Percentiles rank a stretch among this genome's conserved stretches.
phyloP scores from a whole-genome alignment of 1,140 invertebrate species.

The Brachystomella parvula region DNA sequence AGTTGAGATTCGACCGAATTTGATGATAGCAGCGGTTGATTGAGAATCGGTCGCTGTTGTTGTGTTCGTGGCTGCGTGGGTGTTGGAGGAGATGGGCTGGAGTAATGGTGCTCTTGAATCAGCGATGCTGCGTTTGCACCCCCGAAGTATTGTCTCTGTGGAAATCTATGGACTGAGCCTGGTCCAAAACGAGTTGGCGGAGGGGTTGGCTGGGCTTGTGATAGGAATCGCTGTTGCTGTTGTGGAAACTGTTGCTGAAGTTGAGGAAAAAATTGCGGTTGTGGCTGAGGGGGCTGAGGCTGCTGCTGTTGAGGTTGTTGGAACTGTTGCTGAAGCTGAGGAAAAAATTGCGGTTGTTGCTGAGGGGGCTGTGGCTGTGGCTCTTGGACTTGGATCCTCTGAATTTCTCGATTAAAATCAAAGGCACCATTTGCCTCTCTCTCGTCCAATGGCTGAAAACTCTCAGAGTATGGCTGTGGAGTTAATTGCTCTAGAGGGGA shows the following conservation, averaged over 20 bases:
- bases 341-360: conserved; percentile 49
- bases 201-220: not conserved
- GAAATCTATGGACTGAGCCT: not conserved
- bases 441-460: conserved; percentile 12
- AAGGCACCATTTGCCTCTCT: conserved; percentile 10
- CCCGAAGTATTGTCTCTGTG: conserved; percentile 15
- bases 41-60: not conserved
- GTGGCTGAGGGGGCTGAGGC: conserved; percentile 40
- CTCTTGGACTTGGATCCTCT: conserved; percentile 39
- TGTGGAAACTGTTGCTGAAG: conserved; percentile 9
- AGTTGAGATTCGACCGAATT: conserved; percentile 11
- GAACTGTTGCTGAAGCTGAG: not conserved
- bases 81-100: not conserved
- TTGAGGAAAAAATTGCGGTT: conserved; percentile 4
- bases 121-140: not conserved
- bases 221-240: conserved; percentile 8
- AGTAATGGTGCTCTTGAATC: not conserved
- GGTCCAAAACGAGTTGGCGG: not conserved
- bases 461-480: conserved; percentile 14
- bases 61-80: not conserved
- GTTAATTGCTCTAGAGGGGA: not conserved
- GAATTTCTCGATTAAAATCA: conserved; percentile 37
- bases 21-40: conserved; percentile 11
- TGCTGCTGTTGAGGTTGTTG: conserved; percentile 35
- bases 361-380: conserved; percentile 43